Evolutionary conservation across 2,888 invertebrate genomes (phyloP).

Genomic region (Noctua janthe): DNA sequence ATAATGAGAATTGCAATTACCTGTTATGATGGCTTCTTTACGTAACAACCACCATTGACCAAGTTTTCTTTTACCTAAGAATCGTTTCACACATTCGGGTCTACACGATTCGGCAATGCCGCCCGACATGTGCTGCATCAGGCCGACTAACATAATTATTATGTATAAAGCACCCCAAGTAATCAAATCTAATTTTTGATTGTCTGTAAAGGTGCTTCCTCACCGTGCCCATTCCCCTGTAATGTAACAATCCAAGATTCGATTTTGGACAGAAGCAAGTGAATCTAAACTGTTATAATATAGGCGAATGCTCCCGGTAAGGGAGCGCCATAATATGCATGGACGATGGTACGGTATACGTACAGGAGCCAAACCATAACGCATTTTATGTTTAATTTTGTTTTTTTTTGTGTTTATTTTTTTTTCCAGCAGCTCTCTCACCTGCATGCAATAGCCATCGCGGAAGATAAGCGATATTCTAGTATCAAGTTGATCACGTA

Average conservation of each 20-base stretch:
- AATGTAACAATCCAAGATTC: not conserved
- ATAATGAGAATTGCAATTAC: conserved; percentile 41
- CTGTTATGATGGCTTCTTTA: conserved; percentile 11
- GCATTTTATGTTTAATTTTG: conserved; percentile 30
- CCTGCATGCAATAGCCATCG: conserved; percentile 76
- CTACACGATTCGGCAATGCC: not conserved
- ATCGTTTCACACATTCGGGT: not conserved
- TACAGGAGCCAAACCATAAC: conserved; percentile 3
- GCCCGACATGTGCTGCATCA: not conserved
- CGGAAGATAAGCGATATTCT: conserved; percentile 90
- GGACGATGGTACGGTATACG: not conserved
- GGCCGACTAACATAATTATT: not conserved
- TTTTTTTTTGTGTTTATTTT: conserved; percentile 61
- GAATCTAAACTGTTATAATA: not conserved
- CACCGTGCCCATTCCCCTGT: not conserved
- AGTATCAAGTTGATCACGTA: conserved; percentile 85
- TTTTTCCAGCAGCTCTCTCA: conserved; percentile 66
- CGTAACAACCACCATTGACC: conserved; percentile 1
- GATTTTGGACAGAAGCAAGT: not conserved
- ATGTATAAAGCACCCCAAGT: not conserved
- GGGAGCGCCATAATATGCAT: not conserved
- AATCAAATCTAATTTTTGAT: not conserved
- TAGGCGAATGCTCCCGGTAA: not conserved
- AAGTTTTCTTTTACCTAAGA: not conserved
- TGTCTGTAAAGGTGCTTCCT: not conserved